A percentile compares a stretch with the other conserved stretches of the same genome.
Evolutionary conservation across 1,140 invertebrate genomes (phyloP).

Genomic region (Armadillidium nasatum): DNA sequence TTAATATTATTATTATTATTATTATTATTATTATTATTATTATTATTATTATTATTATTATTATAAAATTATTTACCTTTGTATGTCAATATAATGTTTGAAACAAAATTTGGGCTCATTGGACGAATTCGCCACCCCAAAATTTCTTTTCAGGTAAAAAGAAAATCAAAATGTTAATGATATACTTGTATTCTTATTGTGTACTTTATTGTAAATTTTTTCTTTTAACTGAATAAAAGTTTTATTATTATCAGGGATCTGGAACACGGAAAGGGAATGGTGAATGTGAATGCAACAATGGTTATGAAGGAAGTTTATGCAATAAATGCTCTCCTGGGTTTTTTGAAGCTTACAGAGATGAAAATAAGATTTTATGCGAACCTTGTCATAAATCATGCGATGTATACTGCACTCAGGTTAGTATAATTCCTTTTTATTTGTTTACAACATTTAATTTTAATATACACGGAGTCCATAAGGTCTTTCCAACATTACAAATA

Average conservation of each 20-base stretch:
- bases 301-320: constrained; percentile 76
- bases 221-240: too few relatives aligned
- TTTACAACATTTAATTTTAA: neutral
- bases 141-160: too few relatives aligned
- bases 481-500: too few relatives aligned
- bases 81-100: too few relatives aligned
- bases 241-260: constrained; percentile 62
- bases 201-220: too few relatives aligned
- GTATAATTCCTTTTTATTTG: constrained; percentile 30
- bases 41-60: constrained; percentile 19
- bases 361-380: constrained; percentile 69
- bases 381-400: constrained; percentile 80
- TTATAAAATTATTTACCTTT: too few relatives aligned
- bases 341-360: constrained; percentile 74
- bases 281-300: constrained; percentile 77
- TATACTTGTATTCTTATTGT: too few relatives aligned
- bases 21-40: neutral
- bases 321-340: constrained; percentile 68
- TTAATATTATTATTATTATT: constrained; percentile 20
- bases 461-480: too few relatives aligned
- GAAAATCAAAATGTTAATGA: too few relatives aligned
- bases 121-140: too few relatives aligned
- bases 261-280: constrained; percentile 92
- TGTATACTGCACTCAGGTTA: constrained; percentile 65
- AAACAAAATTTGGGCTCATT: too few relatives aligned